Evolutionary conservation across 2,888 invertebrate species (phyloP).

Genomic region (Apantesis nais): DNA sequence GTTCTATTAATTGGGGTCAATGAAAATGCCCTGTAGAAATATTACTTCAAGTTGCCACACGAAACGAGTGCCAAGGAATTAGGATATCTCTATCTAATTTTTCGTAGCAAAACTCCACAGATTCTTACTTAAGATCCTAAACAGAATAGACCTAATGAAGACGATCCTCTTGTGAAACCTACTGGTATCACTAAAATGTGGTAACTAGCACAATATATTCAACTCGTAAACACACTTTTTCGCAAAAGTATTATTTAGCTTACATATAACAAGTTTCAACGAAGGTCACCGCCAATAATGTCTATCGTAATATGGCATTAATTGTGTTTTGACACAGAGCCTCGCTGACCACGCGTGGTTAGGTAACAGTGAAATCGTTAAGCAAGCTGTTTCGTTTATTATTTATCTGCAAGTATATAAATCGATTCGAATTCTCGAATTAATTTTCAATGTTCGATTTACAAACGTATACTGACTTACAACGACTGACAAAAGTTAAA

Average conservation of each 20-base stretch:
- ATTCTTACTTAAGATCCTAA: neutral
- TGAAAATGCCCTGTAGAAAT: neutral
- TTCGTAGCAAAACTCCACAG: no score
- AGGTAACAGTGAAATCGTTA: constrained; percentile 72
- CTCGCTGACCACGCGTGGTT: constrained; percentile 62
- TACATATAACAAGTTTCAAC: constrained; percentile 15
- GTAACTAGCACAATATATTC: neutral
- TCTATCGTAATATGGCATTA: constrained; percentile 37
- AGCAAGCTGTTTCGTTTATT: constrained; percentile 41
- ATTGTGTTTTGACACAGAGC: constrained; percentile 50
- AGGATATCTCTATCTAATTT: no score
- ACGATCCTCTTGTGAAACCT: neutral
- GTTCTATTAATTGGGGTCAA: no score
- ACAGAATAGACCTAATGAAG: neutral
- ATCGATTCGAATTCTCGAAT: constrained; percentile 6
- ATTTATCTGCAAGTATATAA: constrained; percentile 23
- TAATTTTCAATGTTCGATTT: neutral
- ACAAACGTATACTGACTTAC: neutral
- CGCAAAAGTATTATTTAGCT: constrained; percentile 1
- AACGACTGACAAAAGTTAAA: neutral
- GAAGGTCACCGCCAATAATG: constrained; percentile 16
- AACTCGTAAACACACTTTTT: neutral
- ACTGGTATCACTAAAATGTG: neutral
- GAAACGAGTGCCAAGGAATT: no score
- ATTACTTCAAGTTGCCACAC: neutral